Percentiles rank a stretch among this genome's conserved stretches.
These are phyloP conservation scores for Trypoxylus dichotomus DNA, from an alignment of 1,140 invertebrate genomes.

Conservation along the genomic window DNA sequence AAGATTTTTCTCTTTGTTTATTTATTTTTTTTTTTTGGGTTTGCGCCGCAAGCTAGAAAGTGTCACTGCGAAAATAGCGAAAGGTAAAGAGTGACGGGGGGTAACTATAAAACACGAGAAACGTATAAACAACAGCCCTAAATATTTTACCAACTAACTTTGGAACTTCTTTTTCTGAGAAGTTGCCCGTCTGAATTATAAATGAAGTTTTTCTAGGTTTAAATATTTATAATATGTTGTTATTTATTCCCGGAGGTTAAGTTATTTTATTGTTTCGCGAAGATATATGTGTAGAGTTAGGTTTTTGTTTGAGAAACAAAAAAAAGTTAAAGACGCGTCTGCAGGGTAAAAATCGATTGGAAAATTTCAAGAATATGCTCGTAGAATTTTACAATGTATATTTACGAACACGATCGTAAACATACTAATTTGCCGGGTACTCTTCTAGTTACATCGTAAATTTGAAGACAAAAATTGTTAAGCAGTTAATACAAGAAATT, in stretches of 20 bases:
- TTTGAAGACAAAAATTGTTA: no score
- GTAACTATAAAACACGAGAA: background rate
- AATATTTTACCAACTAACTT: background rate
- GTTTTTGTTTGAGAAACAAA: background rate
- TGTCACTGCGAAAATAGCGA: background rate
- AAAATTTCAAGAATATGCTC: no score
- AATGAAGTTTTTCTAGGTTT: background rate
- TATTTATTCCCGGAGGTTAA: background rate
- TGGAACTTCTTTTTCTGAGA: background rate
- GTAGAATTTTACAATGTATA: no score
- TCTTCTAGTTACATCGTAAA: no score
- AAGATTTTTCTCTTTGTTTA: no score
- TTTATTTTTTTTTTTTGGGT: background rate
- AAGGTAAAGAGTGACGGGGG: background rate
- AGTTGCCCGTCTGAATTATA: background rate
- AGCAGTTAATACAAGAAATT: no score
- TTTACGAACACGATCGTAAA: no score
- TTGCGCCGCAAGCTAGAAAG: background rate
- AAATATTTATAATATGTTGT: constrained; percentile 1
- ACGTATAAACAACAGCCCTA: background rate
- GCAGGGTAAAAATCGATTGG: background rate
- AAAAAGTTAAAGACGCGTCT: background rate
- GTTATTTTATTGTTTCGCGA: background rate
- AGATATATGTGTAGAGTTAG: background rate
- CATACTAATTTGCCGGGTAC: no score